phyloP scores from a whole-genome alignment of 2,888 invertebrate genomes.

The Melolontha melolontha region DNA sequence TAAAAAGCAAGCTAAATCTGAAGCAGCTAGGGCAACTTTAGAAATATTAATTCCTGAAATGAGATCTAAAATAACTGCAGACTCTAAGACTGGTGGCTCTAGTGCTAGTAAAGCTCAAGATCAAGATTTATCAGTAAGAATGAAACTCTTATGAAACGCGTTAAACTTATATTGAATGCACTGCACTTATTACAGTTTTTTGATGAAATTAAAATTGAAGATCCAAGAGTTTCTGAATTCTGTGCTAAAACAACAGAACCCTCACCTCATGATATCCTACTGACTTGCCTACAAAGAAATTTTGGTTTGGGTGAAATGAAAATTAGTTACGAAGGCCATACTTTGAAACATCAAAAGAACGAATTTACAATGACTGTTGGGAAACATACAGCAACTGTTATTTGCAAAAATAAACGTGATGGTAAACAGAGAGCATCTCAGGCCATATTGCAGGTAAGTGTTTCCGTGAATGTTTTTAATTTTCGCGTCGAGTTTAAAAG shows the following conservation, averaged over 20 bases:
- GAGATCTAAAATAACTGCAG: constrained; percentile 82
- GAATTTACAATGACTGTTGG: constrained; percentile 96
- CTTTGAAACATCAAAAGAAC: constrained; percentile 90
- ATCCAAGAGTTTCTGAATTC: constrained; percentile 93
- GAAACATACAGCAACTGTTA: constrained; percentile 88
- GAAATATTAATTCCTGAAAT: constrained; percentile 94
- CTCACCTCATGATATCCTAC: constrained; percentile 91
- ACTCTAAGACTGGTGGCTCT: constrained; percentile 66
- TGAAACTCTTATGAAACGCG: not conserved
- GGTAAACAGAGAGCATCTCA: constrained; percentile 98
- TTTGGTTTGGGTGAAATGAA: constrained; percentile 91
- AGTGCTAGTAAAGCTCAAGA: constrained; percentile 65
- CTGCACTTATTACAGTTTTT: constrained; percentile 73
- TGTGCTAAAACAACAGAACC: constrained; percentile 97
- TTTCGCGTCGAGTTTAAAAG: not conserved
- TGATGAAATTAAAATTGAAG: constrained; percentile 93
- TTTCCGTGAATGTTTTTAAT: not conserved
- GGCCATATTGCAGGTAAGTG: constrained; percentile 84
- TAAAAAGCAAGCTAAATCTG: constrained; percentile 95
- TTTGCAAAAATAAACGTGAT: constrained; percentile 96
- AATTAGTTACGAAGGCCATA: constrained; percentile 84
- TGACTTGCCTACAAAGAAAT: constrained; percentile 93
- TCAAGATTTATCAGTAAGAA: constrained; percentile 68
- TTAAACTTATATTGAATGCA: not conserved
- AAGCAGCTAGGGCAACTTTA: constrained; percentile 89